Evolutionary conservation across 2,113 vertebrate genomes (phyloP).

Genomic region (Dryoscopus gambensis): DNA sequence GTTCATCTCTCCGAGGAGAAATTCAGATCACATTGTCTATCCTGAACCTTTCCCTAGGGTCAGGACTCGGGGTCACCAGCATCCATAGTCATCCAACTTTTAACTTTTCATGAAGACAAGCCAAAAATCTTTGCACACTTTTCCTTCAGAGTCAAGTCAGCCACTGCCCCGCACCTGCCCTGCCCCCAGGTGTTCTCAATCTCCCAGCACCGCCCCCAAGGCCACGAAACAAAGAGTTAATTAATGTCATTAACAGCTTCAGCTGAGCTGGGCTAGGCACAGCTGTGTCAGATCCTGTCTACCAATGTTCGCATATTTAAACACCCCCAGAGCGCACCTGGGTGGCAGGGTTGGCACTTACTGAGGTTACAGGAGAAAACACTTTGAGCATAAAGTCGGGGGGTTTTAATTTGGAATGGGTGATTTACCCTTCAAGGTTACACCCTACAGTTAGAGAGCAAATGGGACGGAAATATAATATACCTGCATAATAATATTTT

Average conservation of each 20-base stretch:
- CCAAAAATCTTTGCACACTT: rapidly evolving
- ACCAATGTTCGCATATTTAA: rapidly evolving
- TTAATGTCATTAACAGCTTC: background rate
- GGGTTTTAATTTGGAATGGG: background rate
- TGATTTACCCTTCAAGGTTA: background rate
- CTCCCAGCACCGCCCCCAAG: rapidly evolving
- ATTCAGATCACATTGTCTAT: rapidly evolving
- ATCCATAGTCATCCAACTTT: rapidly evolving
- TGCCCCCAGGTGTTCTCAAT: background rate
- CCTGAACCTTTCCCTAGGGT: background rate
- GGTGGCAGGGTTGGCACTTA: rapidly evolving
- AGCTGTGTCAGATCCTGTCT: rapidly evolving
- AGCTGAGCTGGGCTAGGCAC: background rate
- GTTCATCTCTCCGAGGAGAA: background rate
- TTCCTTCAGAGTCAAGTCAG: rapidly evolving
- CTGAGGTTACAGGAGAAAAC: background rate
- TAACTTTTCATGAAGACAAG: background rate
- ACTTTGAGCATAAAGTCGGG: background rate
- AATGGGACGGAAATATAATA: background rate
- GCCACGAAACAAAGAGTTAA: background rate
- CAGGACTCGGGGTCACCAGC: rapidly evolving
- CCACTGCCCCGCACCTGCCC: rapidly evolving
- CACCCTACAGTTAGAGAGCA: background rate
- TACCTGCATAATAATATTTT: background rate
- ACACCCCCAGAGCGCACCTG: background rate